Base-by-base conservation (phyloP, 2,113 vertebrate genomes). In the Clupea harengus region DNA sequence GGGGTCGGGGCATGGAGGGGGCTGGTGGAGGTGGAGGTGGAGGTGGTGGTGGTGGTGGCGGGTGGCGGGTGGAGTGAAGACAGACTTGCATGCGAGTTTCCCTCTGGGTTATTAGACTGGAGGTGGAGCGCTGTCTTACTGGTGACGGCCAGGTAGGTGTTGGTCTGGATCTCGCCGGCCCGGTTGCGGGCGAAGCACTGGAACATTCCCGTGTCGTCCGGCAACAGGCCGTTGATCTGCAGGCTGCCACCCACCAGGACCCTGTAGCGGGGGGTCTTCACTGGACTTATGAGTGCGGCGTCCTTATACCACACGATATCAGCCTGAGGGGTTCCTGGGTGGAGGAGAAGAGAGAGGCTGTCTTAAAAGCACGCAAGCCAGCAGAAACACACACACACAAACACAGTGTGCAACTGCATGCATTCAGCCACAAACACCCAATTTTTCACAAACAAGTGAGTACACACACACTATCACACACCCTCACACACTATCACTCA, bases 241-340 rank as follows among this genome's bases (percentile, higher is more conserved):
- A 99, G 94, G 87, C 96, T 96, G 87, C 98, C 97, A 0, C 97
- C 97, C 0, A 91, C 89, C 45, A 96, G 91, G 83, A 98, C 96
- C 86, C 95, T 95, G 95, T 99, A 98, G 39, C 97, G 95, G 60
- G 96, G 91, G 39, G 96, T 96, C 92, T 95, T 96, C 54, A 96
- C 95, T 20, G 94, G 94, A 87, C 88, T 96, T 87, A 99, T 95
- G 81, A 95, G 94, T 0, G 95, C 93, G 0, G 97, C 97, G 0
- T 99, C 98, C 92, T 99, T 99, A 91, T 99, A 99, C 98, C 98
- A 99, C 89, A 96, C 93, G 85, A 99, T 95, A 86, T 95, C 94
- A 0, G 98, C 97, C 1, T 95, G 93, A 0, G 98, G 98, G 2
- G 97, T 96, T 0, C 98, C 98, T 99, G 94, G 86, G 84, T 60